These are phyloP conservation scores for Enteromius mattozi DNA, from an alignment of 2,797 vertebrate genomes.

Conservation along the genomic window DNA sequence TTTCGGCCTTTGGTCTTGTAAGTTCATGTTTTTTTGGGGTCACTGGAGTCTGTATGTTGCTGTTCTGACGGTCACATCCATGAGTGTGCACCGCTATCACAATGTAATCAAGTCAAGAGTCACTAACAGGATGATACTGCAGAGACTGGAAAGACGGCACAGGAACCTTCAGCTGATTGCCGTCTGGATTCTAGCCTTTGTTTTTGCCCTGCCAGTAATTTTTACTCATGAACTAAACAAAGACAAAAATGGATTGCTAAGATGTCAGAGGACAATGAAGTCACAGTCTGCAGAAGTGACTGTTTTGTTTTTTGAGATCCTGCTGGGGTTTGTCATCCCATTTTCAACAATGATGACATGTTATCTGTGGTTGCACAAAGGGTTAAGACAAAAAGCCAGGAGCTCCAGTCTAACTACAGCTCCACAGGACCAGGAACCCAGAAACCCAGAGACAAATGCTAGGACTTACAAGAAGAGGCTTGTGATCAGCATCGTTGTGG, in stretches of 20 bases:
- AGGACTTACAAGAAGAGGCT: constrained; percentile 43
- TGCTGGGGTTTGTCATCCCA: constrained; percentile 61
- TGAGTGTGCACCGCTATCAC: constrained; percentile 57
- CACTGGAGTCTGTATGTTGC: constrained; percentile 55
- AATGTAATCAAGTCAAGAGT: constrained; percentile 38
- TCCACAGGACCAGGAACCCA: not conserved
- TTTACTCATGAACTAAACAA: constrained; percentile 8
- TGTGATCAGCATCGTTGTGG: constrained; percentile 59
- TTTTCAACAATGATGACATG: constrained; percentile 52
- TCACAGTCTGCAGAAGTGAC: constrained; percentile 21
- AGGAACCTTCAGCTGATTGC: constrained; percentile 21
- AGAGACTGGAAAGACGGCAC: constrained; percentile 25
- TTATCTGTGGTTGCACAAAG: constrained; percentile 56
- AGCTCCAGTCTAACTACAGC: not conserved
- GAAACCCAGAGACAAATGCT: not conserved
- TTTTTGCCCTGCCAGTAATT: constrained; percentile 41
- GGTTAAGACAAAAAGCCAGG: constrained; percentile 19
- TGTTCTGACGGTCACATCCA: constrained; percentile 50
- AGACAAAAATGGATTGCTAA: not conserved
- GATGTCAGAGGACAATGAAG: constrained; percentile 36
- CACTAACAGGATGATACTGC: constrained; percentile 29
- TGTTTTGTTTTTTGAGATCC: constrained; percentile 54
- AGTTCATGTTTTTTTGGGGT: constrained; percentile 31
- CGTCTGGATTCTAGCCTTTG: constrained; percentile 48
- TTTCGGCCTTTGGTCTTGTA: constrained; percentile 35